Percentiles rank a stretch among this genome's conserved stretches.
These are phyloP conservation scores for Australoheros facetus DNA, from an alignment of 2,797 vertebrate genomes.

Conservation along the genomic window DNA sequence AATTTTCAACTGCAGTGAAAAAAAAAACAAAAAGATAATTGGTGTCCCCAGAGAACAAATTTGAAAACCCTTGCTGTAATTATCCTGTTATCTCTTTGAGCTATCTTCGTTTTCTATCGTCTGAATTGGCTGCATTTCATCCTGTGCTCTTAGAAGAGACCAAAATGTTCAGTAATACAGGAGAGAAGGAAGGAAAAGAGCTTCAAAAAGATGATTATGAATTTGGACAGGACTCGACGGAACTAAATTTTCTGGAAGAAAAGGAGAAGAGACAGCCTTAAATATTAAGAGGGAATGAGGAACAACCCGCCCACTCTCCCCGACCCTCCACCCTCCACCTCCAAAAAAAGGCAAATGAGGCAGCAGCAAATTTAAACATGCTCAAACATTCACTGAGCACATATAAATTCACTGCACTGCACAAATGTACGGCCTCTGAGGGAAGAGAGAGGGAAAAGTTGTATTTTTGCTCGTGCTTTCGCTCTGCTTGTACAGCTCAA, in stretches of 20 bases:
- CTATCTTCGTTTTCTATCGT: conserved; percentile 19
- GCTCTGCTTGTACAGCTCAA: conserved; percentile 1
- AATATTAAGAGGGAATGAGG: neutral
- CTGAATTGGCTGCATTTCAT: neutral
- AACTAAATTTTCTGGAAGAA: conserved; percentile 3
- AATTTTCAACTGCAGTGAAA: conserved; percentile 11
- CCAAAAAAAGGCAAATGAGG: neutral
- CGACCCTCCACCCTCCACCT: no score
- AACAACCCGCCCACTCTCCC: neutral
- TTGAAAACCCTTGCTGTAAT: conserved; percentile 35
- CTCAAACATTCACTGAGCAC: neutral
- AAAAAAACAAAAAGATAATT: conserved; percentile 18
- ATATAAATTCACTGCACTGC: neutral
- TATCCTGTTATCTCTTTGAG: conserved; percentile 31
- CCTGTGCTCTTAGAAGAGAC: neutral
- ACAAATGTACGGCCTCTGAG: neutral
- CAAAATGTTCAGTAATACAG: neutral
- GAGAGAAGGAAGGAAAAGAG: neutral
- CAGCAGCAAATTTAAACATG: neutral
- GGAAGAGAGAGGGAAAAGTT: neutral
- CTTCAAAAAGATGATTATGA: conserved; percentile 14
- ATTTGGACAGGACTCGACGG: conserved; percentile 17
- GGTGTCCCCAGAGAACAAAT: conserved; percentile 20
- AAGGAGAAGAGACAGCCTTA: neutral
- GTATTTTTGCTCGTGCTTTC: conserved; percentile 3